Conservation (phyloP, 2,797 vertebrate species). For the Sebastes vulpes region DNA sequence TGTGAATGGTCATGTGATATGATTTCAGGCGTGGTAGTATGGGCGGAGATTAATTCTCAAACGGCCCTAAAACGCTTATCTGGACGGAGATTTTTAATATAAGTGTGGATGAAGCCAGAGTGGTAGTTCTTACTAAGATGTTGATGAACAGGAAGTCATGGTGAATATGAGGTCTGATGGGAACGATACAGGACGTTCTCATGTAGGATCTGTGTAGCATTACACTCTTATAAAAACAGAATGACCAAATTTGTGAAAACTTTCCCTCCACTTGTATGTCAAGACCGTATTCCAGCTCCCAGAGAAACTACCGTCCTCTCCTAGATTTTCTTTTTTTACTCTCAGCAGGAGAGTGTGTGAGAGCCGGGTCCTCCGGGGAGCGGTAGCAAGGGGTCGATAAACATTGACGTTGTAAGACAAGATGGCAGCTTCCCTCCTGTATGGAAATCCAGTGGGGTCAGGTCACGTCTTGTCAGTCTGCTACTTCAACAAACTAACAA, state of each 20-base stretch:
- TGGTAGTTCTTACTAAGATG: background rate
- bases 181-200: background rate
- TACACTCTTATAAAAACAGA: constrained; percentile 25
- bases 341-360: constrained; percentile 40
- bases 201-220: constrained; percentile 4
- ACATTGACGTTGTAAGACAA: constrained; percentile 79
- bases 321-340: constrained; percentile 7
- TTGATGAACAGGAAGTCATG: background rate
- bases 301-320: constrained; percentile 10
- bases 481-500: constrained; percentile 77
- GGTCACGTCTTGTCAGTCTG: constrained; percentile 70
- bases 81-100: no score
- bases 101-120: background rate
- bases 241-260: constrained; percentile 30
- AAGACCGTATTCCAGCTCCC: constrained; percentile 12
- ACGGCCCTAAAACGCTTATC: no score
- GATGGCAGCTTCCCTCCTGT: constrained; percentile 68
- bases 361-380: constrained; percentile 48
- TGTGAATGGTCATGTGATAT: no score
- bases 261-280: constrained; percentile 2
- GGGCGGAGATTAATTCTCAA: no score
- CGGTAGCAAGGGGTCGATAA: constrained; percentile 60
- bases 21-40: no score
- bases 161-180: constrained; percentile 15
- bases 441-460: constrained; percentile 60